phyloP scores from a whole-genome alignment of 2,113 vertebrate genomes.

The Rhea americana region DNA sequence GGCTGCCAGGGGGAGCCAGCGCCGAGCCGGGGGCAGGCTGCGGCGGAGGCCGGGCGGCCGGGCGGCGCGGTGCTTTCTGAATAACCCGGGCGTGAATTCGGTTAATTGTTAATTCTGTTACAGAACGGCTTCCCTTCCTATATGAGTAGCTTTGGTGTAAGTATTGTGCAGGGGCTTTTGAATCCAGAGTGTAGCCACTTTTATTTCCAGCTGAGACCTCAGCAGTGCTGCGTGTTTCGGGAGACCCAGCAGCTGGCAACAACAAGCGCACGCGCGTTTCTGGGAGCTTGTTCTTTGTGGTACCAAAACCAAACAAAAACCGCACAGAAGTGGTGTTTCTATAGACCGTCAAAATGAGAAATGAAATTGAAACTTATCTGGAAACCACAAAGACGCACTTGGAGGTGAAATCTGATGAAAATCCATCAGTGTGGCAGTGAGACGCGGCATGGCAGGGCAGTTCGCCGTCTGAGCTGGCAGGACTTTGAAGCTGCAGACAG shows the following conservation, averaged over 20 bases:
- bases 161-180: not conserved
- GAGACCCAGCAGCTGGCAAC: not conserved
- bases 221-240: not conserved
- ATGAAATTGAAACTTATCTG: constrained; percentile 29
- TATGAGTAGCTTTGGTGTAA: not conserved
- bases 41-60: too few species aligned
- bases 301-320: not conserved
- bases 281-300: not conserved
- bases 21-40: too few species aligned
- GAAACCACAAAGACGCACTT: not conserved
- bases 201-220: not conserved
- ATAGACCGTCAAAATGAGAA: not conserved
- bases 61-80: not conserved
- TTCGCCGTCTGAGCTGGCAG: not conserved
- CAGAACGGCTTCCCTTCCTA: not conserved
- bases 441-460: constrained; percentile 4
- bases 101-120: not conserved
- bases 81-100: not conserved
- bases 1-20: too few species aligned
- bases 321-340: not conserved
- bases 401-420: constrained; percentile 35
- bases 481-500: not conserved
- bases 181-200: not conserved
- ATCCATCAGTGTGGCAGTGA: constrained; percentile 3
- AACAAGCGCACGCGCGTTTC: not conserved